Percentiles rank a stretch among this genome's conserved stretches.
Conservation (phyloP, 2,797 vertebrate species). For the Poecilia velifera region DNA sequence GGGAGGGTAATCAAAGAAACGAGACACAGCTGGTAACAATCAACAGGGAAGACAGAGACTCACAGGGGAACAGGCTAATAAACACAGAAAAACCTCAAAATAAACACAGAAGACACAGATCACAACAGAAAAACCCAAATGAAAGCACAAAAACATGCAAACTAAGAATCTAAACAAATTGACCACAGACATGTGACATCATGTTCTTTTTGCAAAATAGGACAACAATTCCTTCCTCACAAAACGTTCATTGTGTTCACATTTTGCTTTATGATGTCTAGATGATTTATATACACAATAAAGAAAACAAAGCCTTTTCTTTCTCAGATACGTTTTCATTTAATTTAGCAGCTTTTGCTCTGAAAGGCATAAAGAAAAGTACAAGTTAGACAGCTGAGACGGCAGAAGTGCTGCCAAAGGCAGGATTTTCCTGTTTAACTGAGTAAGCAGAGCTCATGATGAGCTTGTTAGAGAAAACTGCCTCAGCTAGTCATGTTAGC, state of each 20-base stretch:
- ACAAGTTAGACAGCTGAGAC: constrained; percentile 8
- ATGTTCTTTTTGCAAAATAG: neutral
- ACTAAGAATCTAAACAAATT: neutral
- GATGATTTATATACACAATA: constrained; percentile 24
- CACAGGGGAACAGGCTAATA: no score
- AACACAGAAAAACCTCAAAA: no score
- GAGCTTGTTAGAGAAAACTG: constrained; percentile 17
- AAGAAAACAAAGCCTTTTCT: neutral
- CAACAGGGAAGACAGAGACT: no score
- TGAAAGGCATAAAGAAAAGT: constrained; percentile 12
- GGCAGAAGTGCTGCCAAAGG: constrained; percentile 36
- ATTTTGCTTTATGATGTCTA: constrained; percentile 4
- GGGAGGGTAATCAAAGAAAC: no score
- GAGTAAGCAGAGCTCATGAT: constrained; percentile 22
- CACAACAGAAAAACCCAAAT: neutral
- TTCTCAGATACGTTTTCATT: neutral
- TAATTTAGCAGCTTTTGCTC: constrained; percentile 6
- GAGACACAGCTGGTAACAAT: no score
- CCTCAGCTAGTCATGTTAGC: constrained; percentile 34
- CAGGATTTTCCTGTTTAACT: constrained; percentile 9
- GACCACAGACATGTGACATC: neutral
- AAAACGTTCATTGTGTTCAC: neutral
- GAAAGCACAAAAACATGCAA: neutral
- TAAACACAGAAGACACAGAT: no score
- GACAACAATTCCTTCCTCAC: neutral